phyloP scores from a whole-genome alignment of 2,888 invertebrate genomes.

The Spodoptera exigua region DNA sequence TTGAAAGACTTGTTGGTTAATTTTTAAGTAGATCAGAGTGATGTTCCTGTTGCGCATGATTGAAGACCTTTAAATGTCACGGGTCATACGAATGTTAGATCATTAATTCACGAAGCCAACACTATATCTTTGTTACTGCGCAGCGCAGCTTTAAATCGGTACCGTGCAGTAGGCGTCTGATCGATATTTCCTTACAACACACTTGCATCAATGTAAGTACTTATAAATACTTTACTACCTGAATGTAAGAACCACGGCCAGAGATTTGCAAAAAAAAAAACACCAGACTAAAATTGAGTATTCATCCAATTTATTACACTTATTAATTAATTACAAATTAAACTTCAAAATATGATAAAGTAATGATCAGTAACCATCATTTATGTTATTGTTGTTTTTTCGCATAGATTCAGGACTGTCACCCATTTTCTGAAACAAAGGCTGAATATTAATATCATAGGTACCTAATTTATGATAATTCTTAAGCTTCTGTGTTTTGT shows the following conservation, averaged over 20 bases:
- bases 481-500: too few species aligned
- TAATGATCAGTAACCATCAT: slow-evolving; percentile 21
- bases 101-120: slow-evolving; percentile 6
- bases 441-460: background rate
- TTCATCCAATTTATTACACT: slow-evolving; percentile 1
- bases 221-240: background rate
- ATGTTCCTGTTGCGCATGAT: too few species aligned
- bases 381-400: slow-evolving; percentile 60
- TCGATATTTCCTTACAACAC: slow-evolving; percentile 24
- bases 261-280: slow-evolving; percentile 1
- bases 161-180: slow-evolving; percentile 20
- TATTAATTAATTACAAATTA: slow-evolving; percentile 2
- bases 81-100: background rate
- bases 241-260: background rate
- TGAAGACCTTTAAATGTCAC: too few species aligned
- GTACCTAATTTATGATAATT: too few species aligned
- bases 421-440: slow-evolving; percentile 68
- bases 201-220: background rate
- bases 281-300: background rate
- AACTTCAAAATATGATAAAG: background rate
- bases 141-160: slow-evolving; percentile 34
- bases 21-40: too few species aligned
- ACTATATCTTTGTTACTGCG: background rate
- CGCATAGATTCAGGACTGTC: slow-evolving; percentile 53
- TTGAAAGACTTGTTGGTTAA: too few species aligned